These are phyloP conservation scores for Drosophila sulfurigaster DNA, from an alignment of 1,140 invertebrate species.

Conservation along the genomic window DNA sequence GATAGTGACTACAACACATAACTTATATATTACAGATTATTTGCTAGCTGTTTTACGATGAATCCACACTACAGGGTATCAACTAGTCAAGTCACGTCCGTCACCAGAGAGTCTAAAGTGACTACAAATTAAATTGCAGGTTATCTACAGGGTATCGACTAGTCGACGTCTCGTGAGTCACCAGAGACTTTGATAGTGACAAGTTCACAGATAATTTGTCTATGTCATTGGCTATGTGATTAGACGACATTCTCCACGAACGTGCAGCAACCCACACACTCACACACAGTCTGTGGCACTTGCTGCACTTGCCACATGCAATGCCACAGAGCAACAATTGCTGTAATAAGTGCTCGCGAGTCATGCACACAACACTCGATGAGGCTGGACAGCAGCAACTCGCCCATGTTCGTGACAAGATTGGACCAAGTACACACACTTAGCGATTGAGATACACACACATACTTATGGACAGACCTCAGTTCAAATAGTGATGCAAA, in stretches of 20 bases:
- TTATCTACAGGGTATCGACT: too few relatives aligned
- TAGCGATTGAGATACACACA: conserved; percentile 5
- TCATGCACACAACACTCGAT: conserved; percentile 1
- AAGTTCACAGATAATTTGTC: conserved; percentile 15
- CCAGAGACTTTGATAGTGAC: not conserved
- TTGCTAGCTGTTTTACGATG: too few relatives aligned
- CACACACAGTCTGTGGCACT: not conserved
- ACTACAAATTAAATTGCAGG: not conserved
- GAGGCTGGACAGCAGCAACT: conserved; percentile 9
- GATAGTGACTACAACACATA: too few relatives aligned
- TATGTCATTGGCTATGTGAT: conserved; percentile 5
- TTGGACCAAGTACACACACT: conserved; percentile 60
- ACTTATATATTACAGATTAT: too few relatives aligned
- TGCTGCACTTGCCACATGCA: conserved; percentile 26
- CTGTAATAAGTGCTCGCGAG: not conserved
- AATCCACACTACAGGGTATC: too few relatives aligned
- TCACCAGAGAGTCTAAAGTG: not conserved
- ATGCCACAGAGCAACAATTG: conserved; percentile 17
- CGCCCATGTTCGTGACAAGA: conserved; percentile 67
- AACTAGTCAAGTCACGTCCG: too few relatives aligned
- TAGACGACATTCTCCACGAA: conserved; percentile 32
- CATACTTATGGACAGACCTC: not conserved
- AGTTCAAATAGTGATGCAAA: not conserved
- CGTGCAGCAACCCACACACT: not conserved
- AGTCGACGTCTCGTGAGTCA: too few relatives aligned